Conservation (phyloP, 2,113 vertebrate species). For the Hippocampus zosterae region DNA sequence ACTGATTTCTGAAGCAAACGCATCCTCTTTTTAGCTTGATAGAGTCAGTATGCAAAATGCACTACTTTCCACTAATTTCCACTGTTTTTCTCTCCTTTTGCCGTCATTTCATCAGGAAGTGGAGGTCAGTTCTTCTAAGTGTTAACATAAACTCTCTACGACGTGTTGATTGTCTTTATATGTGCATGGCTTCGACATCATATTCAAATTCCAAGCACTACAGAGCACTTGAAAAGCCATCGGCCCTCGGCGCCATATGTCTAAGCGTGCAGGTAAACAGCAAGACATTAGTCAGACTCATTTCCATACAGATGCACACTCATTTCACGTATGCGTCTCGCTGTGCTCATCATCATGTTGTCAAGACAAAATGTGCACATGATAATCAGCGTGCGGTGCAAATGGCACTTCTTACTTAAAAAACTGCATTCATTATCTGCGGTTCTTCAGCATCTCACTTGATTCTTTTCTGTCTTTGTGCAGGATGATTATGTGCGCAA, state of each 20-base stretch:
- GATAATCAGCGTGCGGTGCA: constrained; percentile 34
- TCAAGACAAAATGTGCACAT: constrained; percentile 36
- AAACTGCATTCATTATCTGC: constrained; percentile 1
- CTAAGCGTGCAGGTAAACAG: constrained; percentile 16
- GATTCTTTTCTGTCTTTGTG: constrained; percentile 40
- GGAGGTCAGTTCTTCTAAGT: constrained; percentile 73
- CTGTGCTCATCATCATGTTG: constrained; percentile 46
- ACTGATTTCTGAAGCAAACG: background rate
- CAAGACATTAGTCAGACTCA: constrained; percentile 33
- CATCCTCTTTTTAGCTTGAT: background rate
- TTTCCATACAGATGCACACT: constrained; percentile 43
- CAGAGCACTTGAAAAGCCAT: constrained; percentile 29
- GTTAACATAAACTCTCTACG: constrained; percentile 37
- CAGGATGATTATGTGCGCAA: constrained; percentile 90
- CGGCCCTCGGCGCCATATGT: constrained; percentile 34
- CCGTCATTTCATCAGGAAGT: constrained; percentile 75
- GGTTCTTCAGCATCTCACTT: background rate
- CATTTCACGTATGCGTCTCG: constrained; percentile 25
- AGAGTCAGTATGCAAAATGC: constrained; percentile 22
- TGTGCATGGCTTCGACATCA: constrained; percentile 6
- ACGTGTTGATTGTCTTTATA: constrained; percentile 30
- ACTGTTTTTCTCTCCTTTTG: constrained; percentile 49
- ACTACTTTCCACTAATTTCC: constrained; percentile 38
- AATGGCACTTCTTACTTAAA: constrained; percentile 9
- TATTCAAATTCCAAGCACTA: background rate